Conservation (phyloP, 2,797 vertebrate genomes). For the Poeciliopsis paucimaculata region DNA sequence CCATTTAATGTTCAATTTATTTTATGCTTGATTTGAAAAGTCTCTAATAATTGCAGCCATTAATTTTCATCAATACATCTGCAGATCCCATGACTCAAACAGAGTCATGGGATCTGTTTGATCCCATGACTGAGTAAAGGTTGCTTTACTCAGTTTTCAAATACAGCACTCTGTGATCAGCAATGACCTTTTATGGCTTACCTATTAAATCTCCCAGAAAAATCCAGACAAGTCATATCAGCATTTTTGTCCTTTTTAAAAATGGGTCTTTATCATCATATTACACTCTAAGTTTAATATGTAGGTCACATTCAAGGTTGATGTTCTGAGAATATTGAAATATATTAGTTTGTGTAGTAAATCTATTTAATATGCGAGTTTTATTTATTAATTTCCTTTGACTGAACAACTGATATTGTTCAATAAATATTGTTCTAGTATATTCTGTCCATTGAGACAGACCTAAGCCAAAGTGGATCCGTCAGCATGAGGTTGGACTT, state of each 20-base stretch:
- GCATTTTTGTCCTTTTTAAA: not conserved
- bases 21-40: not conserved
- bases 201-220: not conserved
- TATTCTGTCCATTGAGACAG: not conserved
- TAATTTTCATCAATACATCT: not conserved
- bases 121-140: too few relatives aligned
- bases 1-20: not conserved
- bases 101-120: too few relatives aligned
- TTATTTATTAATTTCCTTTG: not conserved
- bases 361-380: not conserved
- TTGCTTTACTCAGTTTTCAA: not conserved
- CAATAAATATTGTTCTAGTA: not conserved
- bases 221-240: not conserved
- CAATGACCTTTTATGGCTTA: not conserved
- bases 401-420: not conserved
- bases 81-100: not conserved
- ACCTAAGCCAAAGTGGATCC: not conserved
- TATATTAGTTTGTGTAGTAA: not conserved
- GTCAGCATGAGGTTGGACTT: slow-evolving; percentile 29
- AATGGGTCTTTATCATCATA: not conserved
- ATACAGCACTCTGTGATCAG: not conserved
- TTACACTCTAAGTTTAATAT: not conserved
- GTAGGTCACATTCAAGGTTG: not conserved
- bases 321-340: not conserved
- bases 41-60: not conserved